These are phyloP conservation scores for Apaloderma vittatum DNA, from an alignment of 2,113 vertebrate genomes.

Conservation along the genomic window DNA sequence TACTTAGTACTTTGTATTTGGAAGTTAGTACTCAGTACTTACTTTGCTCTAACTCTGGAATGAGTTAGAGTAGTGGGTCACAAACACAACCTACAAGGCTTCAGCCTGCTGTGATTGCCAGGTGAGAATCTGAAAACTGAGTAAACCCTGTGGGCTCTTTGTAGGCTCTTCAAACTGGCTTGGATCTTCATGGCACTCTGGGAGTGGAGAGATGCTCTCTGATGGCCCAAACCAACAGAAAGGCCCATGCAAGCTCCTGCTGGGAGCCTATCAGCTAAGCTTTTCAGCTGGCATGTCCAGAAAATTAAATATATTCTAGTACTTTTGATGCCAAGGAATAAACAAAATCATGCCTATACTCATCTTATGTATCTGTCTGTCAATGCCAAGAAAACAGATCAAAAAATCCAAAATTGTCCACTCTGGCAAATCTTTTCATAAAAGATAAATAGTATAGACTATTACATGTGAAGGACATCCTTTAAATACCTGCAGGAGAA, in stretches of 20 bases:
- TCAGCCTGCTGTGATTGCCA: neutral
- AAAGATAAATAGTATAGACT: neutral
- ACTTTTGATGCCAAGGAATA: neutral
- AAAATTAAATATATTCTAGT: neutral
- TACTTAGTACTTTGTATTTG: neutral
- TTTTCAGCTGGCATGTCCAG: rapidly evolving
- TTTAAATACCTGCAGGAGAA: neutral
- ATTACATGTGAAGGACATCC: neutral
- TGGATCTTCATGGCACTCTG: neutral
- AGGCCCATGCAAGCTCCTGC: neutral
- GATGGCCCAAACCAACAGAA: neutral
- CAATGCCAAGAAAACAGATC: rapidly evolving
- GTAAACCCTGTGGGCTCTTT: neutral
- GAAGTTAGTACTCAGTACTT: neutral
- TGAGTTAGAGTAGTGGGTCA: neutral
- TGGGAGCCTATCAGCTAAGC: neutral
- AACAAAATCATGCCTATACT: neutral
- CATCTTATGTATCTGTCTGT: neutral
- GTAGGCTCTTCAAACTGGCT: neutral
- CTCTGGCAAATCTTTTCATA: neutral
- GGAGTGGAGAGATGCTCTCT: neutral
- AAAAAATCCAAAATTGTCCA: neutral
- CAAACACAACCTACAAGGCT: rapidly evolving
- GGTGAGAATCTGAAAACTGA: neutral
- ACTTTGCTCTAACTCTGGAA: neutral